These are phyloP conservation scores for Hippoglossus hippoglossus DNA, from an alignment of 2,797 vertebrate genomes.

Conservation along the genomic window DNA sequence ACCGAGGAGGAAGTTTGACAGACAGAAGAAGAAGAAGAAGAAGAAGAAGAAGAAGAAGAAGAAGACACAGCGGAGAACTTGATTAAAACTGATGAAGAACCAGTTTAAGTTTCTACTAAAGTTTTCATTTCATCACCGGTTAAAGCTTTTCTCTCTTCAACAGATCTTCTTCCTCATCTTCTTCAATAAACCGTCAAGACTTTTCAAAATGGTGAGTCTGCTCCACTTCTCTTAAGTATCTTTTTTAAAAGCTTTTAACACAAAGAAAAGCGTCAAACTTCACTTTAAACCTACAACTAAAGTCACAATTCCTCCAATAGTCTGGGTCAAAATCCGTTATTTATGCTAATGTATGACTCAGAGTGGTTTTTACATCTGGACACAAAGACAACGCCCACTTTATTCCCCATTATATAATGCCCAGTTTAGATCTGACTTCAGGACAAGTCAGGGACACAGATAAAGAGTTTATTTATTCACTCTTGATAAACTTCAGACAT, in stretches of 20 bases:
- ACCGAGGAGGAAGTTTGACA: background rate
- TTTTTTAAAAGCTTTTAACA: background rate
- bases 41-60: no score
- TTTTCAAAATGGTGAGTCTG: constrained; percentile 74
- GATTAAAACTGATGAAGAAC: no score
- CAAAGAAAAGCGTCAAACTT: background rate
- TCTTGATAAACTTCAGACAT: background rate
- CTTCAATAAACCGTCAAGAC: constrained; percentile 18
- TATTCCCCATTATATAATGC: constrained; percentile 35
- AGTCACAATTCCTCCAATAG: background rate
- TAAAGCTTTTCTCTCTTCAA: constrained; percentile 7
- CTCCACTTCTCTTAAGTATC: background rate
- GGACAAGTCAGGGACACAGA: background rate
- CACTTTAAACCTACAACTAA: no score
- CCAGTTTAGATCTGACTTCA: background rate
- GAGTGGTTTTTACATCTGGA: constrained; percentile 26
- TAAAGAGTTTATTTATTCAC: background rate
- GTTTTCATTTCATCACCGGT: background rate
- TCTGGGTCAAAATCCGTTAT: constrained; percentile 51
- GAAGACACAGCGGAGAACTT: no score
- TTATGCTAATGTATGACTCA: constrained; percentile 69
- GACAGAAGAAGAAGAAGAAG: background rate
- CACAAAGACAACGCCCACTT: constrained; percentile 64
- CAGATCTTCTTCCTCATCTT: constrained; percentile 36
- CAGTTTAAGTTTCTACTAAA: no score